Evolutionary conservation across 2,888 invertebrate species (phyloP).

Genomic region (Nezara viridula): DNA sequence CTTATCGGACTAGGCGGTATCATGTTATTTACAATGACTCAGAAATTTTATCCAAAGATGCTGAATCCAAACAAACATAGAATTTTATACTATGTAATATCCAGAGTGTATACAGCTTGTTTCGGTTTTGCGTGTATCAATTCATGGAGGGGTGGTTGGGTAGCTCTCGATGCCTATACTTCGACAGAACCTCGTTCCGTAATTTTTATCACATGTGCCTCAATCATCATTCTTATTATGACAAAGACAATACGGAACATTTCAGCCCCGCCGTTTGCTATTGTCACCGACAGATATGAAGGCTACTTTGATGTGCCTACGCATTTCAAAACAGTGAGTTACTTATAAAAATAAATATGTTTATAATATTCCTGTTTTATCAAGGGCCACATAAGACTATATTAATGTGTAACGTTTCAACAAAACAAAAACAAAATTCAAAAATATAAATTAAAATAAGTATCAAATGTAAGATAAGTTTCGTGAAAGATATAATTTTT

Average conservation of each 20-base stretch:
- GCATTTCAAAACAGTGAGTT: constrained; percentile 77
- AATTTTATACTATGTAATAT: constrained; percentile 78
- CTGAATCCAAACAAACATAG: constrained; percentile 79
- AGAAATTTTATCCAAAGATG: constrained; percentile 74
- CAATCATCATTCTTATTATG: constrained; percentile 78
- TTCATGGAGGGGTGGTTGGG: constrained; percentile 91
- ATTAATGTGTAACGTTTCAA: not conserved
- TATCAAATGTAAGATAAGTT: not conserved
- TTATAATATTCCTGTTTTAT: not conserved
- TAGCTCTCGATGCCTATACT: constrained; percentile 80
- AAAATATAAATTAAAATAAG: not conserved
- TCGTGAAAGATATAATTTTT: not conserved
- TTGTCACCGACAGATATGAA: constrained; percentile 80
- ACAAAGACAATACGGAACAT: constrained; percentile 83
- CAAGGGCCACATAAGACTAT: not conserved
- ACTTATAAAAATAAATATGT: not conserved
- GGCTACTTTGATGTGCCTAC: constrained; percentile 89
- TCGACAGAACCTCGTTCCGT: constrained; percentile 74
- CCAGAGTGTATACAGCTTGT: constrained; percentile 81
- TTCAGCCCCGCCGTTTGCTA: constrained; percentile 84
- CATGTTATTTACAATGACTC: constrained; percentile 78
- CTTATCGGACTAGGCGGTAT: constrained; percentile 80
- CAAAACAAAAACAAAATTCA: not conserved
- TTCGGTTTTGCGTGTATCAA: constrained; percentile 88
- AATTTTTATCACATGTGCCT: constrained; percentile 74